Evolutionary conservation across 2,797 vertebrate species (phyloP).

Genomic region (Lepus townsendii): DNA sequence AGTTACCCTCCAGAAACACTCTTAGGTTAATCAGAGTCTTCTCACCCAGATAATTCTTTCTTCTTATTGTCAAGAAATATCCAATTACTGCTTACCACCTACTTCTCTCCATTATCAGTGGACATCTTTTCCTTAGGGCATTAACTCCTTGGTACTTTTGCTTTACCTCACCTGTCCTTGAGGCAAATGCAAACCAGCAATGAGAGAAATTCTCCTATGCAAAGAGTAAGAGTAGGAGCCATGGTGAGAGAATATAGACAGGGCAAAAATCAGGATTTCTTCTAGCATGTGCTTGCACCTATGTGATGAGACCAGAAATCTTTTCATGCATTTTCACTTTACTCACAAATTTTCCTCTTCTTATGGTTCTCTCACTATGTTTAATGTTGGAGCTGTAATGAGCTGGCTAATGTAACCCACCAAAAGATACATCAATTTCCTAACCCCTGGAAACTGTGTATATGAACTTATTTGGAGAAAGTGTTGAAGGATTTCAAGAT

Average conservation of each 20-base stretch:
- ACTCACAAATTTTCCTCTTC: background rate
- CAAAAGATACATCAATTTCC: background rate
- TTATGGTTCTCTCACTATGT: background rate
- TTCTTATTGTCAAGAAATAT: background rate
- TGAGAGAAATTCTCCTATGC: background rate
- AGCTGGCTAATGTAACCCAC: background rate
- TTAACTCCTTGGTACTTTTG: background rate
- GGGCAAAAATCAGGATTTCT: background rate
- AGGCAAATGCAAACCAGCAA: background rate
- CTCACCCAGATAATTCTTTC: background rate
- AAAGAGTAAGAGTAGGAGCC: background rate
- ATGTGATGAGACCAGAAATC: background rate
- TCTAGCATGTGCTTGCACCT: background rate
- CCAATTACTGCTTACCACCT: background rate
- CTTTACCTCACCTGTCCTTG: background rate
- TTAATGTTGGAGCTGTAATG: background rate
- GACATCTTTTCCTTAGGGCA: background rate
- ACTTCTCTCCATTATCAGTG: background rate
- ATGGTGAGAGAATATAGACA: rapidly evolving
- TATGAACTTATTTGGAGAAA: background rate
- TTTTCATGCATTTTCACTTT: background rate
- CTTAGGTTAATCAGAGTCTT: background rate
- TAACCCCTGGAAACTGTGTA: background rate
- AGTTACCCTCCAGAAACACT: background rate
- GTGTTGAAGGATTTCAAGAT: too few species aligned